Evolutionary conservation across 2,113 vertebrate species (phyloP).

Genomic region (Corvus hawaiiensis): DNA sequence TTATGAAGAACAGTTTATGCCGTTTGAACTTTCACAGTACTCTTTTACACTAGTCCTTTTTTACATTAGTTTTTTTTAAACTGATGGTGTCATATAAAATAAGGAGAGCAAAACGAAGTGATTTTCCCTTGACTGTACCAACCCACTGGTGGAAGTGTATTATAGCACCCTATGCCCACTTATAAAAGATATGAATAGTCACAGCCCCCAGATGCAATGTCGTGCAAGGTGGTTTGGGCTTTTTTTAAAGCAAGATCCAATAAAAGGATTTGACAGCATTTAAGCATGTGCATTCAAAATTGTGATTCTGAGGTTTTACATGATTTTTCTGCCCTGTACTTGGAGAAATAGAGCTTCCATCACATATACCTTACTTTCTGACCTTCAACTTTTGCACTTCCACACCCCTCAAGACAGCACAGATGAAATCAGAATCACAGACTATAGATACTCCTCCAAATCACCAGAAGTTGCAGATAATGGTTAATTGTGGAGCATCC

Average conservation of each 20-base stretch:
- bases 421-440: not conserved
- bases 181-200: not conserved
- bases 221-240: not conserved
- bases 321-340: not conserved
- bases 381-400: not conserved
- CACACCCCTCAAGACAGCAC: not conserved
- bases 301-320: not conserved
- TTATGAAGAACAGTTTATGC: not conserved
- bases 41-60: not conserved
- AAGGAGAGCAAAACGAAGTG: not conserved
- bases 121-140: not conserved
- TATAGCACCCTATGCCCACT: not conserved
- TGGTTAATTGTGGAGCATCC: not conserved
- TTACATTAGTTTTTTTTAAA: not conserved
- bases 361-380: not conserved
- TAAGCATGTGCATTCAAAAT: not conserved
- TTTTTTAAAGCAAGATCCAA: not conserved
- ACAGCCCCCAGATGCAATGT: not conserved
- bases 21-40: not conserved
- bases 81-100: not conserved
- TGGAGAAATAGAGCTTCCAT: not conserved
- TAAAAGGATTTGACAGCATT: not conserved
- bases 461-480: not conserved
- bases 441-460: not conserved
- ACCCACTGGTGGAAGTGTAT: not conserved